These are phyloP conservation scores for Drosophila prosaltans DNA, from an alignment of 1,140 invertebrate genomes.

Conservation along the genomic window DNA sequence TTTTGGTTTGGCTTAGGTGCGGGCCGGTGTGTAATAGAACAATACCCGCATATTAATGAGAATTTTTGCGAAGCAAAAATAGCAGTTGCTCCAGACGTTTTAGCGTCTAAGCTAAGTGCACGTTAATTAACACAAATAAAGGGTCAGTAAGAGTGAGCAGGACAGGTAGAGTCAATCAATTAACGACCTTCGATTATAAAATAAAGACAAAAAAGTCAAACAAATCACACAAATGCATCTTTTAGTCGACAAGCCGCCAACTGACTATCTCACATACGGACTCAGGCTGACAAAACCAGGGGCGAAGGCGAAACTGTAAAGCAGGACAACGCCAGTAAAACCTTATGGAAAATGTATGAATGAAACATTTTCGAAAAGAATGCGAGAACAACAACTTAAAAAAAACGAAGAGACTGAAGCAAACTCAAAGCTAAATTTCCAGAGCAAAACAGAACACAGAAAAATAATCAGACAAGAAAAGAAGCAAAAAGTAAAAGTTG, in stretches of 20 bases:
- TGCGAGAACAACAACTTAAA: slow-evolving; percentile 42
- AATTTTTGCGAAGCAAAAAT: slow-evolving; percentile 20
- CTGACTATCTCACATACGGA: slow-evolving; percentile 21
- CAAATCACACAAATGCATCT: slow-evolving; percentile 65
- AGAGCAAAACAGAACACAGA: slow-evolving; percentile 76
- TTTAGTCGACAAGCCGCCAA: slow-evolving; percentile 54
- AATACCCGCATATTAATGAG: slow-evolving; percentile 72
- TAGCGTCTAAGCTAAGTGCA: slow-evolving; percentile 1
- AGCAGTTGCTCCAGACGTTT: neutral
- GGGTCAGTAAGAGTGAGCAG: neutral
- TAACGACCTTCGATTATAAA: slow-evolving; percentile 74
- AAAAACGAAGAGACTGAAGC: slow-evolving; percentile 64
- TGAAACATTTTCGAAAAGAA: slow-evolving; percentile 41
- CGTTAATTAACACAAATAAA: slow-evolving; percentile 7
- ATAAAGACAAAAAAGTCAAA: slow-evolving; percentile 53
- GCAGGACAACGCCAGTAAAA: slow-evolving; percentile 31
- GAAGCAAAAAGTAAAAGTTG: slow-evolving; percentile 69
- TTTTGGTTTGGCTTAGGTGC: neutral
- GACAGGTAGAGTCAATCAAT: neutral
- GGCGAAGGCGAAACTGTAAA: neutral
- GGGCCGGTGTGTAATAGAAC: slow-evolving; percentile 27
- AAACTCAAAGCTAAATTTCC: slow-evolving; percentile 60
- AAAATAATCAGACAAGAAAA: slow-evolving; percentile 69
- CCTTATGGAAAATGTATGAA: slow-evolving; percentile 65
- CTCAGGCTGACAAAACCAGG: neutral